phyloP scores from a whole-genome alignment of 64 coral and sea anemone genomes.

The Anthopleura sola region DNA sequence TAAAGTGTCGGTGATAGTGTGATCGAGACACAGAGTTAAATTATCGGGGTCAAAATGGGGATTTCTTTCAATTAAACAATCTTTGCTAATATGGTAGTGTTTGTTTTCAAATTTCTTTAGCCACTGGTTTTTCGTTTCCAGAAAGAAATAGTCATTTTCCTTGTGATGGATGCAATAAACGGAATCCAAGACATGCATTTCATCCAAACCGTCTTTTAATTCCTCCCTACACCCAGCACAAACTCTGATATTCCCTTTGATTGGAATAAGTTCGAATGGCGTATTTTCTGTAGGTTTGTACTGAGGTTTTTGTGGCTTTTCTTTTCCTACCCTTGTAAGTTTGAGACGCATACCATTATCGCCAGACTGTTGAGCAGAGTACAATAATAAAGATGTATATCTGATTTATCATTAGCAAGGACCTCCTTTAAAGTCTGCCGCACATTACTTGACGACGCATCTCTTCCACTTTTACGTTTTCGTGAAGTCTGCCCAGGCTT shows the following conservation, averaged over 20 bases:
- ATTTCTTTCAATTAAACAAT: not conserved
- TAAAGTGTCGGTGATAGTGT: not conserved
- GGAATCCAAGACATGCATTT: not conserved
- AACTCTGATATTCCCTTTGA: constrained; percentile 21
- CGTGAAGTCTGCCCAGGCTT: constrained; percentile 10
- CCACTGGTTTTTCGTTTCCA: not conserved
- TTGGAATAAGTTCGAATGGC: not conserved
- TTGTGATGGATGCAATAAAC: constrained; percentile 7
- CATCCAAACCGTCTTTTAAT: not conserved
- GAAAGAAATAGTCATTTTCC: constrained; percentile 4
- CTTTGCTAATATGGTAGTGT: not conserved
- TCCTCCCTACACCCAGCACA: constrained; percentile 9
- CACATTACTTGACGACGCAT: not conserved
- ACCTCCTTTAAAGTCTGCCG: not conserved
- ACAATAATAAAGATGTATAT: not conserved
- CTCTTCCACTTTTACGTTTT: constrained; percentile 1
- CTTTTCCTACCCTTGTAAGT: not conserved
- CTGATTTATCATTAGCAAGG: not conserved
- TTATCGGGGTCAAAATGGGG: not conserved
- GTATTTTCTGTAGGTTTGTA: constrained; percentile 14
- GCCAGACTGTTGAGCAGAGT: constrained; percentile 11
- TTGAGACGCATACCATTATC: constrained; percentile 1
- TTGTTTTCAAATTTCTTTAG: constrained; percentile 16
- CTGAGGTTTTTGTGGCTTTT: not conserved
- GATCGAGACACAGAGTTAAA: not conserved